Evolutionary conservation across 2,888 invertebrate genomes (phyloP), one percentile per base, ranked within the genome.

Genomic region (Polyploca ridens): DNA sequence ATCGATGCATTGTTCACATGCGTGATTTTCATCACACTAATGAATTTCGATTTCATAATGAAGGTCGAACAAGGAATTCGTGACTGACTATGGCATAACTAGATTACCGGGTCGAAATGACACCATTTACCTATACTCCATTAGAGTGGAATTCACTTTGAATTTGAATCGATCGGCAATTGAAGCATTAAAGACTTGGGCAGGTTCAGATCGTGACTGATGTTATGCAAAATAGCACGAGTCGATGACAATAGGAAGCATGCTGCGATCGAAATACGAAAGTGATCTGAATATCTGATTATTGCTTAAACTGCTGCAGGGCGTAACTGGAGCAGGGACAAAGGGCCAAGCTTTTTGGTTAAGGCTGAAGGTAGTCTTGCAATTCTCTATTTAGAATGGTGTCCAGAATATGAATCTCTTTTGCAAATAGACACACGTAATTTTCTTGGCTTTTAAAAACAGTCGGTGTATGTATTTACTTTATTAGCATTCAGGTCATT

Each of bases 191-290:
- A 83, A 84, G 81, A 80, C 78, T 79, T 77, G 73, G 76, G 77
- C 77, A 83, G 82, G 82, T 74, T 66, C 66, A 72, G 80, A 74
- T 92, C 93, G 93, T 92, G 92, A 90, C 84, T 72, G 76, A 69
- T 69, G 77, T 90, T 91, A 91, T 92, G 93, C 90, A 90, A 93
- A 93, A 84, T 76, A 78, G 77, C 71, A 75, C 79, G 76, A 82
- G 80, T 78, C 75, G 77, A 79, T 71, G 82, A 84, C 82, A 85
- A 86, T 81, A 87, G 87, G 88, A 89, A 87, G 86, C 84, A 78
- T 72, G 80, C 77, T 71, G 70, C 66, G 77, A 81, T 84, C 75
- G 81, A 70, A 75, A 73, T 70, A 72, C 70, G 75, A 85, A 86
- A 87, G 78, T 75, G 78, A 75, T 78, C 75, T 75, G 74, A 69